Percentiles rank a stretch among this genome's conserved stretches.
Conservation (phyloP, 2,113 vertebrate genomes). For the Rattus rattus region DNA sequence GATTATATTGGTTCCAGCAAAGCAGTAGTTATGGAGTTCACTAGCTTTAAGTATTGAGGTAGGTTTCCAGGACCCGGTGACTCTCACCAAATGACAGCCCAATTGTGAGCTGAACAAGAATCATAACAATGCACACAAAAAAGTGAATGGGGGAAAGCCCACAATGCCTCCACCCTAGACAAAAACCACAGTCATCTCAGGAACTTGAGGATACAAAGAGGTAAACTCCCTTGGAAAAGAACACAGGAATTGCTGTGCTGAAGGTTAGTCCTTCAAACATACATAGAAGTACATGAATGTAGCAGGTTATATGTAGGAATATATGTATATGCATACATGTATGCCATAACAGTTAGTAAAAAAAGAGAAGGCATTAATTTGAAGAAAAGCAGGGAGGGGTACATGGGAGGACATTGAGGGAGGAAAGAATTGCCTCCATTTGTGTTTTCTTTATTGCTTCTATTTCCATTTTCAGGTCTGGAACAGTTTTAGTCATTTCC, state of each 20-base stretch:
- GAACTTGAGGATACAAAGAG: neutral
- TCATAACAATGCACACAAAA: neutral
- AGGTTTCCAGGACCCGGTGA: too few species aligned
- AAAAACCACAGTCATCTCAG: neutral
- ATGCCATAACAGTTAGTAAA: neutral
- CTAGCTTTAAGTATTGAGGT: too few species aligned
- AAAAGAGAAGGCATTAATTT: neutral
- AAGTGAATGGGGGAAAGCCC: neutral
- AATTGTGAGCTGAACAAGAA: too few species aligned
- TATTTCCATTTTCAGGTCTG: too few species aligned
- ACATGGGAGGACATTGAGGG: neutral
- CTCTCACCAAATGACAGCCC: too few species aligned
- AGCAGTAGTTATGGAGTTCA: neutral
- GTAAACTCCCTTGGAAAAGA: neutral
- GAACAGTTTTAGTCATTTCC: too few species aligned
- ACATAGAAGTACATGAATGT: neutral
- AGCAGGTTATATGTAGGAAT: neutral
- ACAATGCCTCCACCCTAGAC: neutral
- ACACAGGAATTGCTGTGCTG: neutral
- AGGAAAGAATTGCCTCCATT: neutral
- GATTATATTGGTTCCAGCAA: neutral
- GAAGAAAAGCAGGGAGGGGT: neutral
- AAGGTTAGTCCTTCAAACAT: neutral
- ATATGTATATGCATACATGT: neutral
- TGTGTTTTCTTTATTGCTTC: too few species aligned